Conservation (phyloP, 1,140 invertebrate species). For the Helicoverpa armigera region DNA sequence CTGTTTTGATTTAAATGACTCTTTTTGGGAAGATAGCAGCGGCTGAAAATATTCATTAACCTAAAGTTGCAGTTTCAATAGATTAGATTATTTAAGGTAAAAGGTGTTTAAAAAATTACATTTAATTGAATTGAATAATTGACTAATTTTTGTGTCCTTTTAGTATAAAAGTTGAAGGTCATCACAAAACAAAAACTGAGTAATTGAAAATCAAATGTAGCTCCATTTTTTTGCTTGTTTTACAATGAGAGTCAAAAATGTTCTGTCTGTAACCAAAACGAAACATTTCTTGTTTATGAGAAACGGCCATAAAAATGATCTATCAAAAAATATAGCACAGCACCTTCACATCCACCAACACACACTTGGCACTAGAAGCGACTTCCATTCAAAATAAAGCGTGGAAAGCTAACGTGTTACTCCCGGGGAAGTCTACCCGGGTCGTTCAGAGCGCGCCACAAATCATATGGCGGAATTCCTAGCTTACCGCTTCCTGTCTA, state of each 20-base stretch:
- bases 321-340: not conserved
- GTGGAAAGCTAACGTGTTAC: conserved; percentile 30
- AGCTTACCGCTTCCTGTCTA: conserved; percentile 60
- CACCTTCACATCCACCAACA: not conserved
- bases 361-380: conserved; percentile 19
- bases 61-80: too few relatives aligned
- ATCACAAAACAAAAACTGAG: too few relatives aligned
- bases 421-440: conserved; percentile 12
- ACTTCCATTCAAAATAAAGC: conserved; percentile 36
- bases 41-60: not conserved
- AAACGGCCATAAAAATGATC: not conserved
- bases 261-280: too few relatives aligned
- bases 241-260: too few relatives aligned
- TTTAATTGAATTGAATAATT: too few relatives aligned
- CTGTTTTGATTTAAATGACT: not conserved
- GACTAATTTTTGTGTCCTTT: too few relatives aligned
- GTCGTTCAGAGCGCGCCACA: conserved; percentile 57
- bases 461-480: conserved; percentile 73
- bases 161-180: too few relatives aligned
- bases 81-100: too few relatives aligned
- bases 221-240: too few relatives aligned
- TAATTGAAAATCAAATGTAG: too few relatives aligned
- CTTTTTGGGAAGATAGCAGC: not conserved
- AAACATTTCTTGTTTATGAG: not conserved
- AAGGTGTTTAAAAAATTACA: too few relatives aligned